Percentiles rank a stretch among this genome's conserved stretches.
These are phyloP conservation scores for Ia io DNA, from an alignment of 2,113 vertebrate species.

Conservation along the genomic window DNA sequence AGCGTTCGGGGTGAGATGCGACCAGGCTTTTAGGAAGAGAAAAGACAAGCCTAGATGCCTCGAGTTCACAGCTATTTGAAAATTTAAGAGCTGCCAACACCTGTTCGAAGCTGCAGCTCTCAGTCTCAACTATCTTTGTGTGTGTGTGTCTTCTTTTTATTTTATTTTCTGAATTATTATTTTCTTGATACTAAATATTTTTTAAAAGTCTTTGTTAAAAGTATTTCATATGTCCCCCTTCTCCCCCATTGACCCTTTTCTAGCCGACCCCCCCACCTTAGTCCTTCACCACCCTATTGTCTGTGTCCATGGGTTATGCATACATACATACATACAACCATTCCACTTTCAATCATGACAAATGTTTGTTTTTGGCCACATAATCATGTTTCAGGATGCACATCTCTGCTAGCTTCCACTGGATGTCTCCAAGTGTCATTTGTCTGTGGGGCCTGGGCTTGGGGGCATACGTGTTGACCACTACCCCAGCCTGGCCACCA, in stretches of 20 bases:
- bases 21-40: fast-evolving
- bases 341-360: background rate
- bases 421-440: background rate
- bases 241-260: too few relatives aligned
- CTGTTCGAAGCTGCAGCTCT: too few relatives aligned
- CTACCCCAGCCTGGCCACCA: background rate
- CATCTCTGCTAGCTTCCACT: background rate
- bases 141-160: too few relatives aligned
- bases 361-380: background rate
- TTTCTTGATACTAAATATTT: too few relatives aligned
- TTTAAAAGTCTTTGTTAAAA: too few relatives aligned
- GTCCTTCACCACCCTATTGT: too few relatives aligned
- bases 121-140: too few relatives aligned
- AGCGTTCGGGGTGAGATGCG: background rate
- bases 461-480: fast-evolving
- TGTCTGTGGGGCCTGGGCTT: background rate
- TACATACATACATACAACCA: background rate
- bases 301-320: too few relatives aligned
- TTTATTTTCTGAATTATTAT: too few relatives aligned
- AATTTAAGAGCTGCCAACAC: fast-evolving
- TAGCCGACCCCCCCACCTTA: too few relatives aligned
- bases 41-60: fast-evolving
- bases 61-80: background rate
- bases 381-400: fast-evolving
- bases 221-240: too few relatives aligned